Evolutionary conservation across 2,797 vertebrate species (phyloP).

Genomic region (Gymnopithys bicolor): DNA sequence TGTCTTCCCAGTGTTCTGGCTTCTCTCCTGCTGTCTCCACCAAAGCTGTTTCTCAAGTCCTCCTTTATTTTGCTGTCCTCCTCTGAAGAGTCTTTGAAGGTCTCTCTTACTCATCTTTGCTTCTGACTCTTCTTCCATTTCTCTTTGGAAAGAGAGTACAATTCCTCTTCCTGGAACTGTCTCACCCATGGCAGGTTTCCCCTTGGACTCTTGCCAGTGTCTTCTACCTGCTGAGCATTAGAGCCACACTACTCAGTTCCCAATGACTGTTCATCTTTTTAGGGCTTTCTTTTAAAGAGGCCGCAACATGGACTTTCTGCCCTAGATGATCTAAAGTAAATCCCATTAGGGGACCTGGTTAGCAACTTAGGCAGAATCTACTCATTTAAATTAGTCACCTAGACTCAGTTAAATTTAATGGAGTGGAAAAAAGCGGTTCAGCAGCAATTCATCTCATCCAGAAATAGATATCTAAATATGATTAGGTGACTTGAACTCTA

Average conservation of each 20-base stretch:
- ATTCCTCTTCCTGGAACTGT: background rate
- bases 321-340: background rate
- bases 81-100: background rate
- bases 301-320: background rate
- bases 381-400: slow-evolving; percentile 7
- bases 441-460: background rate
- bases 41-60: background rate
- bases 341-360: background rate
- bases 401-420: slow-evolving; percentile 20
- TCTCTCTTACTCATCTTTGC: background rate
- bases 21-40: background rate
- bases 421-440: background rate
- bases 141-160: background rate
- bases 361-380: background rate
- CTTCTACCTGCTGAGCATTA: background rate
- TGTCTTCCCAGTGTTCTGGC: background rate
- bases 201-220: background rate
- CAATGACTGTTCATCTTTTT: background rate
- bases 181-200: background rate
- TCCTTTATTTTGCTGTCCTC: background rate
- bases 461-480: slow-evolving; percentile 14
- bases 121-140: background rate
- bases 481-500: background rate
- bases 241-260: background rate
- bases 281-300: background rate